These are phyloP conservation scores for Branchinecta sandiegonensis DNA, from an alignment of 2,888 invertebrate genomes.

Conservation along the genomic window DNA sequence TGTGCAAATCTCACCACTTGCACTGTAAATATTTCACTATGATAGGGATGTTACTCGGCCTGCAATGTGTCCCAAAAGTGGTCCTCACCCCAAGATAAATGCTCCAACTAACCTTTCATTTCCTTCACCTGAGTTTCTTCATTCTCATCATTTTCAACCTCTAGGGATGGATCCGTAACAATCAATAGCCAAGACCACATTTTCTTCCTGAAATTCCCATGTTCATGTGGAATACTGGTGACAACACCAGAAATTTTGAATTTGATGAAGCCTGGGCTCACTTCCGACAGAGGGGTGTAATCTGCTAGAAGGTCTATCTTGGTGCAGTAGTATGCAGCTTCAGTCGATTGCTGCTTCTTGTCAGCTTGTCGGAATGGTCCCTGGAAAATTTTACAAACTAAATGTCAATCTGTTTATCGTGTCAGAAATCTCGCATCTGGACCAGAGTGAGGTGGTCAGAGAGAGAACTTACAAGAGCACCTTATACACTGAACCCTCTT, in stretches of 20 bases:
- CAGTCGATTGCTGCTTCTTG: neutral
- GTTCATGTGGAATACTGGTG: neutral
- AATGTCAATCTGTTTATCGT: neutral
- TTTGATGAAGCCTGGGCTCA: conserved; percentile 1
- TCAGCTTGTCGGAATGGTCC: conserved; percentile 4
- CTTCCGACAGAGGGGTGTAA: neutral
- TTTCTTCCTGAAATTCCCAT: neutral
- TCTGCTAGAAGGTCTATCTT: neutral
- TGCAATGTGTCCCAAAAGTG: too few relatives aligned
- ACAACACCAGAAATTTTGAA: conserved; percentile 4
- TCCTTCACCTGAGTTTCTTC: neutral
- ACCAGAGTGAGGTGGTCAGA: too few relatives aligned
- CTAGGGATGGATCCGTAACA: conserved; percentile 9
- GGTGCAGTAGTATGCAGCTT: neutral
- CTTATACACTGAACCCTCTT: too few relatives aligned
- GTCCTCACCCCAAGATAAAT: too few relatives aligned
- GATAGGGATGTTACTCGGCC: too few relatives aligned
- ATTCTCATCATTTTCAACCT: neutral
- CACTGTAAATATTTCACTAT: too few relatives aligned
- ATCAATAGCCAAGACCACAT: conserved; percentile 3
- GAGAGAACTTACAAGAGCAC: too few relatives aligned
- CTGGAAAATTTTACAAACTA: neutral
- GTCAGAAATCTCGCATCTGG: too few relatives aligned
- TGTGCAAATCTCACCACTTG: too few relatives aligned
- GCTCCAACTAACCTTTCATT: conserved; percentile 8